Conservation (phyloP, 2,888 invertebrate genomes). For the Thyatira batis region DNA sequence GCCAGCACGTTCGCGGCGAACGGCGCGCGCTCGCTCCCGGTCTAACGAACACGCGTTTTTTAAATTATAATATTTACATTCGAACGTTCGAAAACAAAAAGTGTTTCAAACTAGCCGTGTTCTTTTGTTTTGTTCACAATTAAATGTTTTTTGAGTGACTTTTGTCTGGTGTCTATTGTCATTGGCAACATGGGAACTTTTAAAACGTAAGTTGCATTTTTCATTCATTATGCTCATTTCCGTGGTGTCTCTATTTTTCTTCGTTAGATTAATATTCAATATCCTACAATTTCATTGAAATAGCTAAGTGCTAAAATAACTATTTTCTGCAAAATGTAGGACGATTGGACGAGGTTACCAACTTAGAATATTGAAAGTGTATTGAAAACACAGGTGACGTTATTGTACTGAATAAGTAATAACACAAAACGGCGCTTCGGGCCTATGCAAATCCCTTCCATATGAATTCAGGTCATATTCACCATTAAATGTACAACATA, state of each 20-base stretch:
- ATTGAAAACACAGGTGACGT: not conserved
- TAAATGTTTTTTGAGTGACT: conserved; percentile 59
- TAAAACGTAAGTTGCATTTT: conserved; percentile 60
- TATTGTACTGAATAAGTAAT: not conserved
- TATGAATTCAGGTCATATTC: not conserved
- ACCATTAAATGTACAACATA: not conserved
- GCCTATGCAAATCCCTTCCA: not conserved
- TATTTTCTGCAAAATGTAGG: conserved; percentile 60
- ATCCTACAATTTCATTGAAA: not conserved
- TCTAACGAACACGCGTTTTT: conserved; percentile 39
- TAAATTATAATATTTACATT: conserved; percentile 36
- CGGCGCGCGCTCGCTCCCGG: conserved; percentile 58
- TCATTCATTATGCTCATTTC: conserved; percentile 14
- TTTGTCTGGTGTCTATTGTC: conserved; percentile 47
- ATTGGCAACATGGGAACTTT: conserved; percentile 66
- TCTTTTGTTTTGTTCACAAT: conserved; percentile 44
- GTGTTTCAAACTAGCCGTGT: conserved; percentile 44
- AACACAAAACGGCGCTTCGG: not conserved
- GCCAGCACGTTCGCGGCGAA: conserved; percentile 63
- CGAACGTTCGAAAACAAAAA: conserved; percentile 42
- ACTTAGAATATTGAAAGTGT: not conserved
- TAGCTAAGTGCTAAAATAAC: conserved; percentile 48
- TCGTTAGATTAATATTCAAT: not conserved
- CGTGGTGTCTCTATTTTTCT: conserved; percentile 8
- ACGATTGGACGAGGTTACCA: conserved; percentile 52